Evolutionary conservation across 2,113 vertebrate species (phyloP).

Genomic region (Lasiurus cinereus): DNA sequence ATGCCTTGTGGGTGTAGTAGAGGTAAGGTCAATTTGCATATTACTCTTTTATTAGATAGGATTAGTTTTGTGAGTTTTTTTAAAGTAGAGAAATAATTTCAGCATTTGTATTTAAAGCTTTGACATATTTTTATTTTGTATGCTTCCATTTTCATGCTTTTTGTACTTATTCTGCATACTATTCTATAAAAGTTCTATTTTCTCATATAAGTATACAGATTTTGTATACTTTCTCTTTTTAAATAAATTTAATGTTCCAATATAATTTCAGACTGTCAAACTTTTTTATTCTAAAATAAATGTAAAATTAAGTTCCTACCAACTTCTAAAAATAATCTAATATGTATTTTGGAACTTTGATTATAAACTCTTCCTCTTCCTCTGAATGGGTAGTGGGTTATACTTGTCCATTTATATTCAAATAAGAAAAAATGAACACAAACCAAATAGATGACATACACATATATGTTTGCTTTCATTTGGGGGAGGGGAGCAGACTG

Average conservation of each 20-base stretch:
- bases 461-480: not conserved
- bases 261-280: conserved; percentile 35
- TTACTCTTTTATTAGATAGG: too few relatives aligned
- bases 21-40: too few relatives aligned
- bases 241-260: not conserved
- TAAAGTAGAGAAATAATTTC: not conserved
- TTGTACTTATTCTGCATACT: not conserved
- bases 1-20: too few relatives aligned
- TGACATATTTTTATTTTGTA: conserved; percentile 16
- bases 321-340: not conserved
- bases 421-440: conserved; percentile 24
- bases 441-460: not conserved
- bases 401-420: conserved; percentile 43
- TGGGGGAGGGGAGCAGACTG: not conserved
- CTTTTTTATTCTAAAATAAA: not conserved
- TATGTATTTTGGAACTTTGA: not conserved
- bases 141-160: not conserved
- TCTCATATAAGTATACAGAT: not conserved
- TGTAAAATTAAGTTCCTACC: not conserved
- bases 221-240: not conserved
- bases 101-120: not conserved
- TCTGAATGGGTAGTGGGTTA: not conserved
- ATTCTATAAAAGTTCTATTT: not conserved
- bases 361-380: not conserved
- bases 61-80: conserved; percentile 9